Evolutionary conservation across 2,797 vertebrate species (phyloP).

Genomic region (Hippopotamyrus pictus): DNA sequence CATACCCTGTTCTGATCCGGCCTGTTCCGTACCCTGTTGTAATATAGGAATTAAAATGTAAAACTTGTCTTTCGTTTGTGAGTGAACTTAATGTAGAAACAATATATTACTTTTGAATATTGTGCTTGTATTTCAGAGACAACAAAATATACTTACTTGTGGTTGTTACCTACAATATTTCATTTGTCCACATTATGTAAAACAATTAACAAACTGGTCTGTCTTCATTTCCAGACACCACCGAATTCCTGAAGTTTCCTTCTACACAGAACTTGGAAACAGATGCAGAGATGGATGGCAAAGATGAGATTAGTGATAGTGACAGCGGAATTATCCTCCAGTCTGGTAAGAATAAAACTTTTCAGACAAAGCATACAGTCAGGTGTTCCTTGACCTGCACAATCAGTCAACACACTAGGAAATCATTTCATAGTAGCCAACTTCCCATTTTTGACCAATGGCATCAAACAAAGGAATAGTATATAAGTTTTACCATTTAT

Average conservation of each 20-base stretch:
- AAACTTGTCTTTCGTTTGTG: background rate
- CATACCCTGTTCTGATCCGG: background rate
- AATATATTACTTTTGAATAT: background rate
- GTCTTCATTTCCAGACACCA: background rate
- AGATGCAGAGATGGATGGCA: conserved; percentile 60
- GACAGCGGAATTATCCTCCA: conserved; percentile 85
- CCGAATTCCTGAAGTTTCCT: background rate
- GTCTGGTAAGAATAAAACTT: conserved; percentile 61
- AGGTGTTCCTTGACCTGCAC: background rate
- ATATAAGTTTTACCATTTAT: background rate
- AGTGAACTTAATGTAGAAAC: background rate
- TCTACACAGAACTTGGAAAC: background rate
- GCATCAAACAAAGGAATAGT: background rate
- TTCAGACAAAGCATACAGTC: background rate
- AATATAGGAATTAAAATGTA: background rate
- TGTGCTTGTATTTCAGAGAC: background rate
- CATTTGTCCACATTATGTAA: background rate
- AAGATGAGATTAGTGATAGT: conserved; percentile 80
- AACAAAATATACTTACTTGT: background rate
- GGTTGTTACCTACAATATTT: background rate
- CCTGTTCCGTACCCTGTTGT: background rate
- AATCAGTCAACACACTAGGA: background rate
- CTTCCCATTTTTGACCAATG: background rate
- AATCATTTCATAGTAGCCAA: background rate
- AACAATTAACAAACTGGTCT: background rate